phyloP scores from a whole-genome alignment of 2,888 invertebrate genomes.

The Drosophila atroscutellata region DNA sequence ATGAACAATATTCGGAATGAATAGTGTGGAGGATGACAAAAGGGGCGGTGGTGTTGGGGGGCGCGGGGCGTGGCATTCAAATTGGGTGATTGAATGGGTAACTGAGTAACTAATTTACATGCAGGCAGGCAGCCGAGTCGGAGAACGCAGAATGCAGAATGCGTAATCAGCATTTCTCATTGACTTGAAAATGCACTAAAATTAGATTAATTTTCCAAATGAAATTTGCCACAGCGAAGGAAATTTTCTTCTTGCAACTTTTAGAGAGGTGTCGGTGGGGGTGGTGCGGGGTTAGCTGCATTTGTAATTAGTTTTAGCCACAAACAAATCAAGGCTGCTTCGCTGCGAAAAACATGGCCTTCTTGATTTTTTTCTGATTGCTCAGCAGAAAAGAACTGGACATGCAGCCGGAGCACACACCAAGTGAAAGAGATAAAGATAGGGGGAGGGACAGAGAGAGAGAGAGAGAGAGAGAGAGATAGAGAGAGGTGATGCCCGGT shows the following conservation, averaged over 20 bases:
- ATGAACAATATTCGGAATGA: conserved; percentile 48
- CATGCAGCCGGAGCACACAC: conserved; percentile 14
- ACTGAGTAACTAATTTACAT: conserved; percentile 62
- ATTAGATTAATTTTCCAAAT: conserved; percentile 78
- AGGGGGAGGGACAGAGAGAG: not conserved
- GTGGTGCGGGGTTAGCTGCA: conserved; percentile 38
- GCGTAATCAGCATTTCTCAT: conserved; percentile 79
- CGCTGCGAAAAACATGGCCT: conserved; percentile 41
- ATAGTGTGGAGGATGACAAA: not conserved
- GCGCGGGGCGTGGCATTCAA: conserved; percentile 20
- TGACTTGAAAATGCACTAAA: conserved; percentile 55
- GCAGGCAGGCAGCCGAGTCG: conserved; percentile 41
- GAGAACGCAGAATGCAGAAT: conserved; percentile 44
- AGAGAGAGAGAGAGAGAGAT: not conserved
- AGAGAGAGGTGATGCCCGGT: conserved; percentile 2
- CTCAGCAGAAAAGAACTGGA: conserved; percentile 64
- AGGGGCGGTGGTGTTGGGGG: no score
- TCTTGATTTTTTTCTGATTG: conserved; percentile 40
- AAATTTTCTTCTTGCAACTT: conserved; percentile 44
- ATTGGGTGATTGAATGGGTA: conserved; percentile 23
- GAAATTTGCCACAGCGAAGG: conserved; percentile 56
- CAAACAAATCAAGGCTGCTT: conserved; percentile 71
- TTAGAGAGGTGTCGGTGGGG: not conserved
- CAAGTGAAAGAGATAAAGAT: not conserved
- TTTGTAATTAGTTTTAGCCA: conserved; percentile 76